Evolutionary conservation across 2,797 vertebrate species (phyloP), one percentile per base, ranked within the genome.

Genomic region (Brotula barbata): DNA sequence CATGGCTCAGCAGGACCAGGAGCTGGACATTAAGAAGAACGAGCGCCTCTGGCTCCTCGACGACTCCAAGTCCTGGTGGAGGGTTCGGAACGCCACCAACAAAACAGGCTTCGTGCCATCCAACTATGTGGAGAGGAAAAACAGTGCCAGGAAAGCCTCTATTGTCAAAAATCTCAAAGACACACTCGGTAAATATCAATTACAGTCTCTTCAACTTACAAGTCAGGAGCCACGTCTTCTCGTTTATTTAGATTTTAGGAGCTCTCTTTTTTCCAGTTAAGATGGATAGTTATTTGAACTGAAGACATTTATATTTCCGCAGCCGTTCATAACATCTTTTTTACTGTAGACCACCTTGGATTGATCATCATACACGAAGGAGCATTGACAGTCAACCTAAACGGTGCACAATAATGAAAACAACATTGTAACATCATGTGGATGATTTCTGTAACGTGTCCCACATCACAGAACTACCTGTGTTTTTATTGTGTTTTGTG

Each of bases 141-240:
- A 95, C 90, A 95, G 94, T 8, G 94, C 94, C 65, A 92, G 94
- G 58, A 96, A 96, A 85, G 94, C 93, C 28, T 95, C 94, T 22
- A 95, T 96, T 64, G 95, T 96, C 66, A 95, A 95, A 89, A 96
- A 95, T 69, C 88, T 96, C 53, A 96, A 96, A 88, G 94, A 96
- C 84, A 95, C 94, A 8, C 90, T 96, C 41, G 94, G 94, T 95
- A 89, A 58, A 53, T 43, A 41, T 34, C 21, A 15, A 1, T 44
- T 46, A 11, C 19, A 10, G 8, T 59, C 60, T 67, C 3, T 21
- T 64, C 6, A 14, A 14, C 68, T 61, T 64, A 33, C 10, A 19
- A 23, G 23, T 48, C 39, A 55, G 40, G 58, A 44, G 34, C 25
- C 3, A 41, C 55, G 34, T 42, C 36, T 59, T 37, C 23, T 37